Evolutionary conservation across 1,140 invertebrate genomes (phyloP), one percentile per base, ranked within the genome.

Genomic region (Lordiphosa clarofinis): DNA sequence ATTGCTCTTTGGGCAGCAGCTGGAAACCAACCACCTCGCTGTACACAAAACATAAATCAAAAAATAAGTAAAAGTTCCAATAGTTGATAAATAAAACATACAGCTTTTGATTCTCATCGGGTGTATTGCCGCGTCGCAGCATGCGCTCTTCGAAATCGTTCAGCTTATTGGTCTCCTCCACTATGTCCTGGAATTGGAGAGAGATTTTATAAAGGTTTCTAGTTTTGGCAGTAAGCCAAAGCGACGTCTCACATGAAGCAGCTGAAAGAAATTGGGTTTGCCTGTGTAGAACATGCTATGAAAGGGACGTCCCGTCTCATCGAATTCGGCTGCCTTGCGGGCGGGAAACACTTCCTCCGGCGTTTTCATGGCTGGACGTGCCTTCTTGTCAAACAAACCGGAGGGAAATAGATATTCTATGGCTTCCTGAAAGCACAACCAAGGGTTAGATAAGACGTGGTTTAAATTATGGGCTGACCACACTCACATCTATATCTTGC

Each of bases 391-490:
- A 89, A 92, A 97, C 43, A 99, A 89, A 4, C 96, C 96, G 57
- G 96, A 97, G 13, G 98, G 98, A 75, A 99, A 95, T 10, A 99
- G 89, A 90, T 99, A 99, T 65, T 92, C 90, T 75, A 99, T 97
- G 12, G 97, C 93, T 89, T 92, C 92, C 95, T 97, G 86, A 46
- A 91, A 61, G 62, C 57, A 64, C 73, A 31, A 37, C 43, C 38
- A 12, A 38, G 11, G 2, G 0, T 3, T 15, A 8, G 3, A 15
- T 3, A 15, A 8, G 3, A 15, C 3, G 46, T n/a, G n/a, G 49
- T 24, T 40, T 5, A 4, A 10, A 4, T 12, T 2, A 0, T 9
- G 36, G 4, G 9, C 2, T 28, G 6, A 1, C n/a, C 7, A 1
- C 49, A 89, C 88, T 91, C 91, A 96, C 96, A 91, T 98, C 92